phyloP scores from a whole-genome alignment of 2,113 vertebrate genomes.

The Onychostoma macrolepis region DNA sequence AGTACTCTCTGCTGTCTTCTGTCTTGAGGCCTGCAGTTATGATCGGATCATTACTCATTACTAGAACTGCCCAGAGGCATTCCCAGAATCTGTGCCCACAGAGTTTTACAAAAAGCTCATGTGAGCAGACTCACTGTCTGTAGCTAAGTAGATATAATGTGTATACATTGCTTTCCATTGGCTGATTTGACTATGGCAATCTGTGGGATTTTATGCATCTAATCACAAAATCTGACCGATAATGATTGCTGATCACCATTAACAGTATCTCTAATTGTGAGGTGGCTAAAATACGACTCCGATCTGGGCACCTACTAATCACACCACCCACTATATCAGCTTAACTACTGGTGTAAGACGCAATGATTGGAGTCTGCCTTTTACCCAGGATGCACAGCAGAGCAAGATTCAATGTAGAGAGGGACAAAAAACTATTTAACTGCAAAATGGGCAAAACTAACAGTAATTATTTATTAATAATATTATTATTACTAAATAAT shows the following conservation, averaged over 20 bases:
- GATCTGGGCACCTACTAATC: not conserved
- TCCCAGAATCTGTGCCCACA: conserved; percentile 22
- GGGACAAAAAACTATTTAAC: not conserved
- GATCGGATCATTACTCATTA: conserved; percentile 9
- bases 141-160: not conserved
- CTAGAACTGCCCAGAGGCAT: not conserved
- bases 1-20: conserved; percentile 47
- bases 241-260: not conserved
- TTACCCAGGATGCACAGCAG: not conserved
- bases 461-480: not conserved
- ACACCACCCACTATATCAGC: not conserved
- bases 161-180: not conserved
- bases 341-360: not conserved
- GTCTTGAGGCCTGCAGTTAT: conserved; percentile 25
- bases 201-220: not conserved
- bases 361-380: not conserved
- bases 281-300: not conserved
- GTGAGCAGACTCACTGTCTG: not conserved
- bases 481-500: no score
- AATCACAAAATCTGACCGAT: not conserved
- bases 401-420: not conserved
- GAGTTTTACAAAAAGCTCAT: not conserved
- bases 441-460: not conserved
- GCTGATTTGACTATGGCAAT: not conserved
- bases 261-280: not conserved